These are phyloP conservation scores for Palythoa grandis DNA, from an alignment of 92 coral and sea anemone genomes.

Conservation along the genomic window DNA sequence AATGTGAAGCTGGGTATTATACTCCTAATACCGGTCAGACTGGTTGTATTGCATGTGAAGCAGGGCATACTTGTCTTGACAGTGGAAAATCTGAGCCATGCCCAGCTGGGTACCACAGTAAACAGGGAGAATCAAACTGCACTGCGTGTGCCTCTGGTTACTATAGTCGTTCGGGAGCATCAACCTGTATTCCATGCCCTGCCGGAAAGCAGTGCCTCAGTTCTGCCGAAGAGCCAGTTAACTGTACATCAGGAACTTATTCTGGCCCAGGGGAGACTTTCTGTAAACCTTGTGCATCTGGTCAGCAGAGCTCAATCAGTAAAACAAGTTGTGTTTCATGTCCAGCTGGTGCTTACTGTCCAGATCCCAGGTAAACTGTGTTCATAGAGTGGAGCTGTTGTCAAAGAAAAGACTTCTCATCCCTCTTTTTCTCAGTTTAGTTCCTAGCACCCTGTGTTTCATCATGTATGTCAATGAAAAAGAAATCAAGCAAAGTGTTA, in stretches of 20 bases:
- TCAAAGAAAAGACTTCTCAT: neutral
- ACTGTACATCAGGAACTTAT: conserved; percentile 83
- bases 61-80: conserved; percentile 84
- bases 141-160: conserved; percentile 70
- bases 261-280: conserved; percentile 76
- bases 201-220: conserved; percentile 92
- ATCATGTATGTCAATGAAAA: no score
- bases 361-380: conserved; percentile 83
- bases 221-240: conserved; percentile 81
- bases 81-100: conserved; percentile 81
- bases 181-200: conserved; percentile 87
- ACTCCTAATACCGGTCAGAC: conserved; percentile 79
- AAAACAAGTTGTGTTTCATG: conserved; percentile 80
- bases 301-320: conserved; percentile 79
- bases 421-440: no score
- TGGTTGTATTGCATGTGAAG: conserved; percentile 84
- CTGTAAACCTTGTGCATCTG: conserved; percentile 78
- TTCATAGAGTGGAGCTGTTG: neutral
- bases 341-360: conserved; percentile 86
- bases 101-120: conserved; percentile 87
- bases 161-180: conserved; percentile 79
- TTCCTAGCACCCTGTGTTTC: no score
- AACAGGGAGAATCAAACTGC: conserved; percentile 85
- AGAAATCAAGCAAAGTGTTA: no score
- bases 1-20: conserved; percentile 86